phyloP scores from a whole-genome alignment of 35 echinoderm and acorn worm species.

The Amphiura filiformis region DNA sequence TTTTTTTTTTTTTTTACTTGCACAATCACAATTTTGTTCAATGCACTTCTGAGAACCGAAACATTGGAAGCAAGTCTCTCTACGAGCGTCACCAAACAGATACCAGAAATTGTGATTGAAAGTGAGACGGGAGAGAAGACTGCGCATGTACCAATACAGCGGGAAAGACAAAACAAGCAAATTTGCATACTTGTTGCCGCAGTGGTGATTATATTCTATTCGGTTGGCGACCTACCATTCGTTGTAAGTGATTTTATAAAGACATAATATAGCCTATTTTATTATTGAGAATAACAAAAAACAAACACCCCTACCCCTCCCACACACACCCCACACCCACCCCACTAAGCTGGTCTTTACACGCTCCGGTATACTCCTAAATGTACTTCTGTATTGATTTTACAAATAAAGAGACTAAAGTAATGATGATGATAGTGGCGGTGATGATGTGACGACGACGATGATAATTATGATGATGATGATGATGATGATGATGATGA shows the following conservation, averaged over 20 bases:
- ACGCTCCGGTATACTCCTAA: too few relatives aligned
- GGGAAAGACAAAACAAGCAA: conserved; percentile 75
- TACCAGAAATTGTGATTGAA: conserved; percentile 85
- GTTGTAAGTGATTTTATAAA: conserved; percentile 84
- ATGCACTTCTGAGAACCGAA: conserved; percentile 13
- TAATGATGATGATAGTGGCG: too few relatives aligned
- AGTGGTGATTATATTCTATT: conserved; percentile 54
- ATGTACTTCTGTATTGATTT: too few relatives aligned
- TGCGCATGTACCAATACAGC: conserved; percentile 42
- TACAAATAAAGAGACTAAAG: too few relatives aligned
- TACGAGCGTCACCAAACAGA: conserved; percentile 39
- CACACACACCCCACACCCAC: too few relatives aligned
- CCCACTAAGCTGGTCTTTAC: too few relatives aligned
- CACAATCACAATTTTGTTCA: conserved; percentile 56
- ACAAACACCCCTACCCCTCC: too few relatives aligned
- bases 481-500: too few relatives aligned
- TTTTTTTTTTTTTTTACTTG: conserved; percentile 44
- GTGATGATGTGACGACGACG: too few relatives aligned
- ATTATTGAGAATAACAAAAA: too few relatives aligned
- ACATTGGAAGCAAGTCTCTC: conserved; percentile 19
- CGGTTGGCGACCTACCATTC: conserved; percentile 71
- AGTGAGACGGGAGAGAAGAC: conserved; percentile 73
- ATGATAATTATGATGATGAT: too few relatives aligned
- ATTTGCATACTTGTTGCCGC: conserved; percentile 67
- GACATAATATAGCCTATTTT: not conserved